Percentiles rank a stretch among this genome's conserved stretches.
Conservation (phyloP, 2,797 vertebrate genomes). For the Thamnophis elegans region DNA sequence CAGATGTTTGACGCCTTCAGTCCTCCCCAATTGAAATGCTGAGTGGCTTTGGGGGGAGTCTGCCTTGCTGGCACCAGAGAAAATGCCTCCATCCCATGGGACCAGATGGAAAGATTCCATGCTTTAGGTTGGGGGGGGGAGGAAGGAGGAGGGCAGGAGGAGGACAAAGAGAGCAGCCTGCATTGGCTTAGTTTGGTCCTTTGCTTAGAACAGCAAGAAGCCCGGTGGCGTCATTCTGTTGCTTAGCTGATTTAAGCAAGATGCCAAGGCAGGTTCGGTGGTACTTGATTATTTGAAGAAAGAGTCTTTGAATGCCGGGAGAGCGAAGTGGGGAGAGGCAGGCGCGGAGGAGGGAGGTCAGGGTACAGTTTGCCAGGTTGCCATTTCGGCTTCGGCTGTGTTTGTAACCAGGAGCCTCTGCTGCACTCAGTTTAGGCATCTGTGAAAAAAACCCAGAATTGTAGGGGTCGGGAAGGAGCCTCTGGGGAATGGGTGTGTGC, state of each 20-base stretch:
- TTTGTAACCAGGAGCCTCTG: neutral
- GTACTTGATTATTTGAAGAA: neutral
- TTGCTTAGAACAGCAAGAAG: neutral
- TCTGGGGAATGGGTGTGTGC: neutral
- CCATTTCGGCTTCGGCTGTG: neutral
- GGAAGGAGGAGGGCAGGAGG: neutral
- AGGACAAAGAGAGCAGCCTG: neutral
- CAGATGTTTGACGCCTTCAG: neutral
- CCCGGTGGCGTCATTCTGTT: neutral
- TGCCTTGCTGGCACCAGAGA: neutral
- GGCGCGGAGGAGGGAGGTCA: neutral
- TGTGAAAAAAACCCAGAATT: neutral
- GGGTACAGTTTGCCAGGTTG: neutral
- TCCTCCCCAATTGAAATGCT: neutral
- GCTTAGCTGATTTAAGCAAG: neutral
- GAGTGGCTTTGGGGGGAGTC: neutral
- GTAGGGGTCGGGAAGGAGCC: neutral
- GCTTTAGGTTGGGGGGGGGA: neutral
- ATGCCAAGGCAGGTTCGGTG: neutral
- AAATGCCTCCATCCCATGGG: neutral
- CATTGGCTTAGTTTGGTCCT: neutral
- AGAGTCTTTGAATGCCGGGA: neutral
- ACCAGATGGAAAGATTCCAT: neutral
- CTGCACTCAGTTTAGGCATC: neutral
- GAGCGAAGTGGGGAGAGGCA: neutral